Evolutionary conservation across 2,113 vertebrate species (phyloP).

Genomic region (Physeter macrocephalus): DNA sequence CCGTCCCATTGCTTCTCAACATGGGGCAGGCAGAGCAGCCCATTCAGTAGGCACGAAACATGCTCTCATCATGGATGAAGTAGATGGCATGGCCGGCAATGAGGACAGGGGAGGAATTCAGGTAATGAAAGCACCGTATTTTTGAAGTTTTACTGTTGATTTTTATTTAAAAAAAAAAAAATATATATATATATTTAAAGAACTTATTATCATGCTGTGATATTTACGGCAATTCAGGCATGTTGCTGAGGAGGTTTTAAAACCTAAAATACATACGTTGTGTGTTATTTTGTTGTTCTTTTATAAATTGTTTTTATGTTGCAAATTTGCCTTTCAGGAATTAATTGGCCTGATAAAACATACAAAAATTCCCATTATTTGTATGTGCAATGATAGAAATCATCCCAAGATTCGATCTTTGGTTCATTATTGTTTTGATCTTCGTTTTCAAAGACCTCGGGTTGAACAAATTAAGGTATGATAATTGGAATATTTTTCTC

Average conservation of each 20-base stretch:
- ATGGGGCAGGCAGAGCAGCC: conserved; percentile 80
- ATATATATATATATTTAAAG: not conserved
- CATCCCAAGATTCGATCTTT: conserved; percentile 95
- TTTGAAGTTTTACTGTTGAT: not conserved
- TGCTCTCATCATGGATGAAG: conserved; percentile 97
- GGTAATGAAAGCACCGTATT: conserved; percentile 74
- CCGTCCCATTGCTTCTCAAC: not conserved
- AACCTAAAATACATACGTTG: not conserved
- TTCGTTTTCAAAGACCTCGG: conserved; percentile 95
- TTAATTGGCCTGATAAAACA: conserved; percentile 91
- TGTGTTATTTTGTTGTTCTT: not conserved
- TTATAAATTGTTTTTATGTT: conserved; percentile 23
- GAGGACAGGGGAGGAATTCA: conserved; percentile 97
- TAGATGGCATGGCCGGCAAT: conserved; percentile 98
- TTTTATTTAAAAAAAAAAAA: not conserved
- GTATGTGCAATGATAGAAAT: conserved; percentile 98
- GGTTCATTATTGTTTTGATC: conserved; percentile 95
- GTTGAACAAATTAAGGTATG: conserved; percentile 97
- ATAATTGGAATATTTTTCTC: not conserved
- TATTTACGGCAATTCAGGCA: not conserved
- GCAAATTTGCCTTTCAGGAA: conserved; percentile 82
- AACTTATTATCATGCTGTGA: not conserved
- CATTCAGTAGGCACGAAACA: conserved; percentile 87
- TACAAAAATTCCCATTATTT: conserved; percentile 97
- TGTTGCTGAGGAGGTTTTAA: not conserved